Evolutionary conservation across 2,113 vertebrate species (phyloP), one percentile per base, ranked within the genome.

Genomic region (Mus pahari): DNA sequence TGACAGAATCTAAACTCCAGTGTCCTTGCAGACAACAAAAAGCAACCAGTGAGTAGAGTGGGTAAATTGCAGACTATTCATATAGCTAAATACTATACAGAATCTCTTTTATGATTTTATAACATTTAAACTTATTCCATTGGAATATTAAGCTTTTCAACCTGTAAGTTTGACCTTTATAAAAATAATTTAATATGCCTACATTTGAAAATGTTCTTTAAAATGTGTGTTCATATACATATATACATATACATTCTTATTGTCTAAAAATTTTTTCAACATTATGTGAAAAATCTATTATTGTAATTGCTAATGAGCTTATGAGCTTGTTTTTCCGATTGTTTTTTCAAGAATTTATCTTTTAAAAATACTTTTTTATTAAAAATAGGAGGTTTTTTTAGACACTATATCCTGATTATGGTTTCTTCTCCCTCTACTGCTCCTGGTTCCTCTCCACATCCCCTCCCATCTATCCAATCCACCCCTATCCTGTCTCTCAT

Each of bases 11-110:
- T 82, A 86, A 82, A 19, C 39, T 50, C 68, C 91, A 19, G 93
- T 86, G 89, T 89, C 89, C 78, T 83, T 86, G 58, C 5, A 20
- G 39, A 93, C n/a, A 82, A 95, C 75, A 86, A 33, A 53, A 87
- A 71, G 28, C 8, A 90, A 64, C 58, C 48, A 14, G 64, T 9
- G 20, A 78, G 33, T 10, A 68, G 48, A 92, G 89, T 68, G 16
- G 20, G 89, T 64, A 68, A 90, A 62, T 0, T 60, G 19, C 55
- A 24, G 5, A 58, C 50, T 20, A 90, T 42, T 94, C 28, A 68
- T 31, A 74, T 50, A 74, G 66, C 28, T 13, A 42, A 96, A 39
- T 17, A 68, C 42, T 16, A 24, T 8, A 2, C 16, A 89, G 6
- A 36, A 50, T 36, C 3, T 66, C 31, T 81, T 58, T 62, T 60